Percentiles rank a stretch among this genome's conserved stretches.
Evolutionary conservation across 2,888 invertebrate species (phyloP).

Genomic region (Sipha maydis): DNA sequence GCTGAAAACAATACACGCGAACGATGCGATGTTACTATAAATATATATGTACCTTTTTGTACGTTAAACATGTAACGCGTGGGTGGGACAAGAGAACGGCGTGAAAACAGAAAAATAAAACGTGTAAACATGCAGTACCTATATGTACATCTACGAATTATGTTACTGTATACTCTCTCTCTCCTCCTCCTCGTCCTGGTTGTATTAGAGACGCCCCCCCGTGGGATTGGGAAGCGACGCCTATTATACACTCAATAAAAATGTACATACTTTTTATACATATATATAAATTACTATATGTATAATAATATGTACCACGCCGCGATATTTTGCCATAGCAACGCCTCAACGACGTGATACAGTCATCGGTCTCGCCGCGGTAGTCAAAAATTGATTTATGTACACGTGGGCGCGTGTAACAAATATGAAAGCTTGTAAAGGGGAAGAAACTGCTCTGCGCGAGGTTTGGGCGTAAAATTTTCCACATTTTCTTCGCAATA

Average conservation of each 20-base stretch:
- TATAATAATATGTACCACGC: too few relatives aligned
- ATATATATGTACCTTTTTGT: too few relatives aligned
- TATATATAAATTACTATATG: neutral
- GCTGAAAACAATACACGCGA: neutral
- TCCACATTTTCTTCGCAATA: neutral
- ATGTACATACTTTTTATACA: neutral
- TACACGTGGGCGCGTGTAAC: neutral
- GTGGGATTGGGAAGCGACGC: neutral
- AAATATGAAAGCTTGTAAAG: neutral
- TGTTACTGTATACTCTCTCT: too few relatives aligned
- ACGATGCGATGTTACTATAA: too few relatives aligned
- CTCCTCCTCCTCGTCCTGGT: neutral
- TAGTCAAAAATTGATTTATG: constrained; percentile 41
- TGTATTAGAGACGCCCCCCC: neutral
- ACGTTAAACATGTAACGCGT: neutral
- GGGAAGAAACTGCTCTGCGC: neutral
- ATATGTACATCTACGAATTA: too few relatives aligned
- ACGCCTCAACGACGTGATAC: neutral
- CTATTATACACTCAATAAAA: neutral
- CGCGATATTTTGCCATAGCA: constrained; percentile 36
- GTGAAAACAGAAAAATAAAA: neutral
- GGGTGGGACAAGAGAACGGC: too few relatives aligned
- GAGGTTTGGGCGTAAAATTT: neutral
- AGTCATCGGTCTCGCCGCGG: neutral
- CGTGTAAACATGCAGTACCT: too few relatives aligned